These are phyloP conservation scores for Eidolon helvum DNA, from an alignment of 2,113 vertebrate species.

Conservation along the genomic window DNA sequence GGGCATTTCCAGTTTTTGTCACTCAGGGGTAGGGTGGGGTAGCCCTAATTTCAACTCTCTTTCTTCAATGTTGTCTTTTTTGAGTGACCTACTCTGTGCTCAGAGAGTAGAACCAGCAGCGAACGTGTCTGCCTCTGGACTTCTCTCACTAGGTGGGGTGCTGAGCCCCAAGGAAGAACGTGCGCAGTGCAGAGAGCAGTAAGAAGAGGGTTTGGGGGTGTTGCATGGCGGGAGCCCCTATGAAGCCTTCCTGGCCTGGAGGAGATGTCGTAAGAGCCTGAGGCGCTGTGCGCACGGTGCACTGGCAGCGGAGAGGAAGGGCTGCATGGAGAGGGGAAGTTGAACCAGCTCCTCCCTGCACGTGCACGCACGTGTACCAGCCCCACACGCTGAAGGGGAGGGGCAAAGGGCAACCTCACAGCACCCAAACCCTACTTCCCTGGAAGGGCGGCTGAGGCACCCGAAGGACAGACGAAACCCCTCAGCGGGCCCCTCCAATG, in stretches of 20 bases:
- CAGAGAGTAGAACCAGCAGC: background rate
- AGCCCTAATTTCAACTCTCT: background rate
- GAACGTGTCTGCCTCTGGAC: too few relatives aligned
- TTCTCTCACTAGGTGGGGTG: background rate
- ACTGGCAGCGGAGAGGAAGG: background rate
- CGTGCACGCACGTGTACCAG: background rate
- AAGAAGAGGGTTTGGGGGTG: background rate
- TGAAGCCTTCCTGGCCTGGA: background rate
- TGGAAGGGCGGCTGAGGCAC: background rate
- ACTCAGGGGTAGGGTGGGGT: fast-evolving
- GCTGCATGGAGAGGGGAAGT: background rate
- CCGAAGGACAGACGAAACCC: background rate
- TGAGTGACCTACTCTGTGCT: background rate
- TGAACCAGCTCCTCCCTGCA: background rate
- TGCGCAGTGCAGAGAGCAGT: fast-evolving
- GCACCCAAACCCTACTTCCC: background rate
- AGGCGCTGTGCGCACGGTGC: too few relatives aligned
- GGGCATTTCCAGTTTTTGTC: background rate
- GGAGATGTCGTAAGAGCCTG: too few relatives aligned
- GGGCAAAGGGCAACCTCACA: background rate
- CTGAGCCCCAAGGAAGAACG: background rate
- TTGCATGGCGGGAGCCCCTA: background rate
- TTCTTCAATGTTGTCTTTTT: background rate
- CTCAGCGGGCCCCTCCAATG: fast-evolving
- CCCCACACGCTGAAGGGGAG: background rate